Conservation (phyloP, 1,140 invertebrate species). For the Drosophila grimshawi region DNA sequence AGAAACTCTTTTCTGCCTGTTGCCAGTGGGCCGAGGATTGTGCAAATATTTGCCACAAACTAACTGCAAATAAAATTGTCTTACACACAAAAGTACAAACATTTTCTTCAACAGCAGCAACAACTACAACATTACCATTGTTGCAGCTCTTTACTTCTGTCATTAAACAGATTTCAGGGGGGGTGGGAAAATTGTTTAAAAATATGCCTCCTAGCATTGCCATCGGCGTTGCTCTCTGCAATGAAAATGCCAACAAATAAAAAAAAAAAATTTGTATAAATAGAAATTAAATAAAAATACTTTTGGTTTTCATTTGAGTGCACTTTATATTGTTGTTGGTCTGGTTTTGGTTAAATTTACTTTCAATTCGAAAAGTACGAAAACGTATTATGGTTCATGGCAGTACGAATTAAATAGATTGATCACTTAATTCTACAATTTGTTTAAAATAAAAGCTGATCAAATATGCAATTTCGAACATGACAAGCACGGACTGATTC, state of each 20-base stretch:
- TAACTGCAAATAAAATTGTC: conserved; percentile 80
- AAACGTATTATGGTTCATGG: conserved; percentile 9
- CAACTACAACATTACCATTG: conserved; percentile 37
- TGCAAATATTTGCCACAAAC: conserved; percentile 74
- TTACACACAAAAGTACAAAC: conserved; percentile 38
- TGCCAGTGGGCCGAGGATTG: conserved; percentile 66
- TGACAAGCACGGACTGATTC: too few relatives aligned
- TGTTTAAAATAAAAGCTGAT: too few relatives aligned
- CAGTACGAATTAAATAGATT: background rate
- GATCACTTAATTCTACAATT: too few relatives aligned
- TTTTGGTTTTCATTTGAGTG: conserved; percentile 64
- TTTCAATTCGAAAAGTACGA: conserved; percentile 51
- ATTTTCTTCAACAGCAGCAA: conserved; percentile 18
- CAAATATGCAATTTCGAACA: too few relatives aligned
- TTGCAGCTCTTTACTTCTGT: conserved; percentile 7
- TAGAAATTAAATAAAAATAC: conserved; percentile 66
- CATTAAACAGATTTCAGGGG: conserved; percentile 10
- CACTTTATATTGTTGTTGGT: conserved; percentile 58
- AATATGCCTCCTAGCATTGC: conserved; percentile 47
- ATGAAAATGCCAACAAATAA: conserved; percentile 31
- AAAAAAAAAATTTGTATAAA: conserved; percentile 51
- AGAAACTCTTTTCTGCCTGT: conserved; percentile 30
- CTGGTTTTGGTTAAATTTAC: conserved; percentile 48
- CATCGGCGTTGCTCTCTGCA: conserved; percentile 3
- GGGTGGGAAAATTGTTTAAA: conserved; percentile 42